Evolutionary conservation across 2,888 invertebrate species (phyloP).

Genomic region (Colostygia pectinataria): DNA sequence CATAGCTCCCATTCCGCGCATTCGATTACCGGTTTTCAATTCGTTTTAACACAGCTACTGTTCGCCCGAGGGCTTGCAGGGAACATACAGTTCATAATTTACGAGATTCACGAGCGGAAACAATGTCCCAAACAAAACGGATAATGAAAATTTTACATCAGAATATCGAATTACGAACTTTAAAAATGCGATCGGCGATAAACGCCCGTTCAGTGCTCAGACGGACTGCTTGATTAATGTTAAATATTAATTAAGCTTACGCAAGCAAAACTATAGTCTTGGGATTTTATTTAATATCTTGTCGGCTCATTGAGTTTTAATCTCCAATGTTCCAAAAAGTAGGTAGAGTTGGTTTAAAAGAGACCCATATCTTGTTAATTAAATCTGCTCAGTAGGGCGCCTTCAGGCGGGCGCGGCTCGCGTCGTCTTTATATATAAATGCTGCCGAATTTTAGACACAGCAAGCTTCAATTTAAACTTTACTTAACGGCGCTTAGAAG

Average conservation of each 20-base stretch:
- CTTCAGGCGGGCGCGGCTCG: constrained; percentile 55
- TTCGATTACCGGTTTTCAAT: constrained; percentile 82
- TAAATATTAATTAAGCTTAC: constrained; percentile 43
- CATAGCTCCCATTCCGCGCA: constrained; percentile 74
- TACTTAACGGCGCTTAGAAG: constrained; percentile 62
- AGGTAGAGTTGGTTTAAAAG: constrained; percentile 76
- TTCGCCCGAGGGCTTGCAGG: constrained; percentile 67
- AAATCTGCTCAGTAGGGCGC: constrained; percentile 78
- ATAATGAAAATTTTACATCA: constrained; percentile 76
- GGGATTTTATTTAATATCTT: constrained; percentile 62
- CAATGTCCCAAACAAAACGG: constrained; percentile 73
- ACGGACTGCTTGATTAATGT: constrained; percentile 24
- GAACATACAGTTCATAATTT: constrained; percentile 77
- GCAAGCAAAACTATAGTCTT: constrained; percentile 52
- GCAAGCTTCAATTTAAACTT: constrained; percentile 76
- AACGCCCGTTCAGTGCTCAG: constrained; percentile 27
- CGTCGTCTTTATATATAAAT: constrained; percentile 59
- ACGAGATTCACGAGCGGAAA: constrained; percentile 72
- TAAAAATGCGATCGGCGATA: constrained; percentile 56
- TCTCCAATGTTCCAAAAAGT: constrained; percentile 76
- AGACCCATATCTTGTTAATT: constrained; percentile 82
- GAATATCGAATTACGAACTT: constrained; percentile 66
- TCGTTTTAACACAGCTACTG: constrained; percentile 72
- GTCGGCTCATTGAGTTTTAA: constrained; percentile 75
- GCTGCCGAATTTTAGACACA: constrained; percentile 73